Evolutionary conservation across 1,140 invertebrate species (phyloP), one percentile per base, ranked within the genome.

Genomic region (Hycleus phaleratus): DNA sequence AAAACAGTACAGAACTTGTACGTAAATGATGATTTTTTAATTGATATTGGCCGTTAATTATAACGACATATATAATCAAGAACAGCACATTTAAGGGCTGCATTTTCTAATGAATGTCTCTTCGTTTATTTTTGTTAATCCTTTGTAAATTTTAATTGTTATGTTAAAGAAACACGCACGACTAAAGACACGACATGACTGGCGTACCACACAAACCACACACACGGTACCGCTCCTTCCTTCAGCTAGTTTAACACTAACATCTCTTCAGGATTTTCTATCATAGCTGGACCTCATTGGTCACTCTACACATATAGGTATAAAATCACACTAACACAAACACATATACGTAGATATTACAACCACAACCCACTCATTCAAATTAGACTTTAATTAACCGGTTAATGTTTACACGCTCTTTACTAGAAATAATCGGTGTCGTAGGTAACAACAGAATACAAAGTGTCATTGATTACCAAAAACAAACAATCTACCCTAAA

Each of bases 111-210:
- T 32, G 32, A 5, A 7, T 32, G 32, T 32, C 4, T 32, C 4
- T 32, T 4, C 32, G 4, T 32, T 32, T 32, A 32, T 32, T 5
- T 32, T 32, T 7, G 32, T 32, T 32, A 32, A 32, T 32, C 32
- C 32, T 32, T 32, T 32, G 32, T 5, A 32, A 32, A 4, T 32
- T 32, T 32, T 32, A 32, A 32, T 32, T 32, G 32, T 32, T 32
- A 32, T 32, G 32, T 32, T 32, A 32, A 61, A 48, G 43, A 49
- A 52, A 53, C 54, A 58, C 40, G 48, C 63, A 57, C 58, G 51
- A 44, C 50, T 48, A 60, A 57, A 58, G 64, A 57, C 62, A 50
- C 62, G 52, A 51, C 64, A 64, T 66, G 62, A 66, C 64, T 66
- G 64, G 43, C 43, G 49, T n/a, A 59, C 49, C 61, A 51, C 52